phyloP scores from a whole-genome alignment of 2,888 invertebrate species.

The Chesias legatella region DNA sequence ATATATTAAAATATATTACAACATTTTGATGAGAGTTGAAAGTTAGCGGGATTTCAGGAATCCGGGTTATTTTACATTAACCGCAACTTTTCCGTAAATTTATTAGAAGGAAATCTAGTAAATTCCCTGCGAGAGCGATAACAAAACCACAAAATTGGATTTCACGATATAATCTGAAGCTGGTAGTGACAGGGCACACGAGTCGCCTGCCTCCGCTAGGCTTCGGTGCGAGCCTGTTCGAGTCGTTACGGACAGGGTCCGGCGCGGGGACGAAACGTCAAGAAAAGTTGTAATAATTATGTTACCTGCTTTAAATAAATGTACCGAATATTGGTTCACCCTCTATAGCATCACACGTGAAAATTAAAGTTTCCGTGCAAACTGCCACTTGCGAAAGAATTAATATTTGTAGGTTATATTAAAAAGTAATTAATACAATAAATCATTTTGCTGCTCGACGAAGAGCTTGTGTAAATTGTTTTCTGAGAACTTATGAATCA shows the following conservation, averaged over 20 bases:
- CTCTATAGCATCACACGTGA: too few relatives aligned
- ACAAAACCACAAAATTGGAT: slow-evolving; percentile 79
- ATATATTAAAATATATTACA: too few relatives aligned
- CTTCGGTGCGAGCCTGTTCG: slow-evolving; percentile 5
- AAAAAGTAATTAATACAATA: too few relatives aligned
- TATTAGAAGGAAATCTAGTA: slow-evolving; percentile 59
- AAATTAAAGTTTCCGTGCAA: too few relatives aligned
- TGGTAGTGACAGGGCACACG: slow-evolving; percentile 60
- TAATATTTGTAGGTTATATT: too few relatives aligned
- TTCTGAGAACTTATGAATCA: too few relatives aligned
- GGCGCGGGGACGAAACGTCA: neutral
- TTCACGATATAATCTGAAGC: slow-evolving; percentile 74
- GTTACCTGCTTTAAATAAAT: too few relatives aligned
- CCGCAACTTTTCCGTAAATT: slow-evolving; percentile 29
- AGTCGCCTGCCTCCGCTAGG: slow-evolving; percentile 31
- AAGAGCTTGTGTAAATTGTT: too few relatives aligned
- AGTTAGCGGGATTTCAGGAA: neutral
- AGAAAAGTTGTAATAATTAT: too few relatives aligned
- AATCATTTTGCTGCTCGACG: too few relatives aligned
- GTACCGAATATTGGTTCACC: too few relatives aligned
- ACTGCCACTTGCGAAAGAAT: too few relatives aligned
- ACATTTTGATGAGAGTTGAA: neutral
- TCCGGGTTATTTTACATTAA: slow-evolving; percentile 7
- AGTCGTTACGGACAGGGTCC: neutral
- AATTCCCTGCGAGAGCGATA: slow-evolving; percentile 68